These are phyloP conservation scores for Hirtodrosophila duncani DNA, from an alignment of 2,888 invertebrate species.

Conservation along the genomic window DNA sequence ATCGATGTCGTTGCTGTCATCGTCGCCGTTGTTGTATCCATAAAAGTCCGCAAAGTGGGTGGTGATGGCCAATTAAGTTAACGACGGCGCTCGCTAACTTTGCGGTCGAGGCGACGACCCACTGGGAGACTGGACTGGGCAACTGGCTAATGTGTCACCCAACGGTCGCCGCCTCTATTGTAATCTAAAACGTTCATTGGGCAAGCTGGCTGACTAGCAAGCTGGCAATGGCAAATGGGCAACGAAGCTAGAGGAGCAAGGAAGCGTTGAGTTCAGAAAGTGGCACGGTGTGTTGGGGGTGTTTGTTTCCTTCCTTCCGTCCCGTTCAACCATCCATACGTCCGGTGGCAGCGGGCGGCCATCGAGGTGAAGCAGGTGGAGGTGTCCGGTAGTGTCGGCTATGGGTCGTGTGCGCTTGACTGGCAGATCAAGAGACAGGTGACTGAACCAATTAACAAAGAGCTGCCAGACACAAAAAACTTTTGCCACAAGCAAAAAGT, in stretches of 20 bases:
- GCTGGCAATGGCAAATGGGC: slow-evolving; percentile 25
- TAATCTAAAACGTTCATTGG: slow-evolving; percentile 73
- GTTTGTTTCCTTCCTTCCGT: slow-evolving; percentile 53
- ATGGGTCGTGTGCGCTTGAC: slow-evolving; percentile 67
- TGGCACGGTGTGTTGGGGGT: slow-evolving; percentile 25
- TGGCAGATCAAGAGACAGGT: slow-evolving; percentile 75
- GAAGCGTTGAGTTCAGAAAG: not conserved
- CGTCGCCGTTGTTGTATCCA: slow-evolving; percentile 38
- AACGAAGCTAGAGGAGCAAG: slow-evolving; percentile 6
- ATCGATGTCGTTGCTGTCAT: slow-evolving; percentile 3
- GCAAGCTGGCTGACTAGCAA: slow-evolving; percentile 23
- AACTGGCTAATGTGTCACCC: slow-evolving; percentile 42
- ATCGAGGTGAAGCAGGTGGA: slow-evolving; percentile 16
- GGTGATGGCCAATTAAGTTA: slow-evolving; percentile 69
- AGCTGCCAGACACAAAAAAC: slow-evolving; percentile 54
- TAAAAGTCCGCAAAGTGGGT: slow-evolving; percentile 70
- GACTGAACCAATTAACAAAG: slow-evolving; percentile 76
- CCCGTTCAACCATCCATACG: slow-evolving; percentile 24
- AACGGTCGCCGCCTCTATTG: slow-evolving; percentile 52
- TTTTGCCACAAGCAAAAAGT: slow-evolving; percentile 37
- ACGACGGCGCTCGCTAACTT: slow-evolving; percentile 68
- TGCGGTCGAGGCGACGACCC: slow-evolving; percentile 52
- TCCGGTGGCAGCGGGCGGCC: slow-evolving; percentile 17
- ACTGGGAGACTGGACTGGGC: slow-evolving; percentile 25
- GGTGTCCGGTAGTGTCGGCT: slow-evolving; percentile 9